Conservation (phyloP, 2,888 invertebrate genomes). For the Machimus rusticus region DNA sequence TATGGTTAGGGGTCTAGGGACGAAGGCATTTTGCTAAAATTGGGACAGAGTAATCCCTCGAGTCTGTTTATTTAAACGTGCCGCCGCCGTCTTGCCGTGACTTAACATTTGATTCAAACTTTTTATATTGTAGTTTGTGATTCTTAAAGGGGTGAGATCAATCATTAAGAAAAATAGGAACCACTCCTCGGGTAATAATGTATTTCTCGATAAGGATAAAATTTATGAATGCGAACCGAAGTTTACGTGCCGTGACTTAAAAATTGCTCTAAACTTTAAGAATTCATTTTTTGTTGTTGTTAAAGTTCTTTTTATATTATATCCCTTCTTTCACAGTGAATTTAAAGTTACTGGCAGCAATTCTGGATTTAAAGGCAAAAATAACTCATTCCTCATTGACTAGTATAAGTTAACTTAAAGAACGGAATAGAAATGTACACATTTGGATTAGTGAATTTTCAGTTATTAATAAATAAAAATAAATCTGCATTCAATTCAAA, state of each 20-base stretch:
- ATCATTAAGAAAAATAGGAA: background rate
- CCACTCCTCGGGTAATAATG: background rate
- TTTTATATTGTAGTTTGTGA: background rate
- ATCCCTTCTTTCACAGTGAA: background rate
- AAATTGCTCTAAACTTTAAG: background rate
- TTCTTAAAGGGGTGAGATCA: background rate
- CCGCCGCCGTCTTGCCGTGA: background rate
- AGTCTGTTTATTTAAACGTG: background rate
- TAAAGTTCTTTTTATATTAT: background rate
- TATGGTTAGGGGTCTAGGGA: background rate
- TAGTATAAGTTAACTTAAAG: too few species aligned
- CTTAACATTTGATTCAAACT: background rate
- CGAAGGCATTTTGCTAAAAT: background rate
- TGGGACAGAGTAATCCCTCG: background rate
- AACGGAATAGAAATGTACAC: too few species aligned
- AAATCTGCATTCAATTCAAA: too few species aligned
- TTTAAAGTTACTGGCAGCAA: background rate
- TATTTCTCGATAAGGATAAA: background rate
- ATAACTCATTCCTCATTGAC: too few species aligned
- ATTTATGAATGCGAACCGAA: background rate
- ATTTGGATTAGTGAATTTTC: too few species aligned
- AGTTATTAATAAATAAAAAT: too few species aligned
- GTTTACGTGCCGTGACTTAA: background rate
- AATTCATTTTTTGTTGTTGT: background rate
- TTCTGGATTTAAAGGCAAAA: too few species aligned